These are phyloP conservation scores for Gouania willdenowi DNA, from an alignment of 2,797 vertebrate species.

Conservation along the genomic window DNA sequence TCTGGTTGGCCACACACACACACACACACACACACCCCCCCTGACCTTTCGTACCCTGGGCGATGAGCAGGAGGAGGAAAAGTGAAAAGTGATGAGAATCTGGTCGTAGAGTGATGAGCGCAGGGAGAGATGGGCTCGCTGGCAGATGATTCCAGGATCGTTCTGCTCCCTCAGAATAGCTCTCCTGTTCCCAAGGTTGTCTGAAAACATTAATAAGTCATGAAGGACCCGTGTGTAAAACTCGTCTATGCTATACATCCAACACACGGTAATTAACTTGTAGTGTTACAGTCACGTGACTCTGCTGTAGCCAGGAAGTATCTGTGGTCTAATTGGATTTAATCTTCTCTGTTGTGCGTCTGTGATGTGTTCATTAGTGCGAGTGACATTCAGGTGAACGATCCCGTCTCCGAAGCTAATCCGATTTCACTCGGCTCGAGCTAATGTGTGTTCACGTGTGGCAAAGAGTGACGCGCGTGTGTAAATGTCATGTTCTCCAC, in stretches of 20 bases:
- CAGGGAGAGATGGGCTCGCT: constrained; percentile 46
- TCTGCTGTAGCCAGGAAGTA: not conserved
- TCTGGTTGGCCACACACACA: not conserved
- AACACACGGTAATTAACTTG: no score
- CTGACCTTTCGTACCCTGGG: constrained; percentile 19
- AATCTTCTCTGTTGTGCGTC: not conserved
- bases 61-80: constrained; percentile 30
- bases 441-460: not conserved
- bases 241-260: no score
- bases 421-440: not conserved
- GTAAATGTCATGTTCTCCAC: constrained; percentile 44
- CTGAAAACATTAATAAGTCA: constrained; percentile 52
- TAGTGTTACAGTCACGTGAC: no score
- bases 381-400: constrained; percentile 20
- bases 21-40: constrained; percentile 1
- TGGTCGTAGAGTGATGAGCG: constrained; percentile 44
- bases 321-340: constrained; percentile 8
- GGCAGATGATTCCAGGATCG: constrained; percentile 58
- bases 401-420: constrained; percentile 21
- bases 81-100: constrained; percentile 43
- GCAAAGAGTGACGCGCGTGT: not conserved
- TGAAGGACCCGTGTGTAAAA: constrained; percentile 27
- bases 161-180: constrained; percentile 49
- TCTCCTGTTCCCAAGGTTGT: constrained; percentile 42
- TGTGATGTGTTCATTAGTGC: constrained; percentile 17